These are phyloP conservation scores for Dyspetes luteomarginatus DNA, from an alignment of 2,888 invertebrate genomes.

Conservation along the genomic window DNA sequence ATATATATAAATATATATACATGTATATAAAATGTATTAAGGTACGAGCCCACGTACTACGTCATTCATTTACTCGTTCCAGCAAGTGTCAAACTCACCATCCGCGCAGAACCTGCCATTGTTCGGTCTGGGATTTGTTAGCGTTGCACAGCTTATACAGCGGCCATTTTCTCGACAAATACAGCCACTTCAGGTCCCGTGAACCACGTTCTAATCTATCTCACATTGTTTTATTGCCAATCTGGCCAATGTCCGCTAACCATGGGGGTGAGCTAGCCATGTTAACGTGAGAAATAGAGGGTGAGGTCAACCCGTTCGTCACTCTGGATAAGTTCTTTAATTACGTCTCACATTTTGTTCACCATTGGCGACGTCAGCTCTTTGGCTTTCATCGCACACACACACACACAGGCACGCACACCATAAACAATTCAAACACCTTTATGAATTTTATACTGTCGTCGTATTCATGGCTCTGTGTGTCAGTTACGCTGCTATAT, in stretches of 20 bases:
- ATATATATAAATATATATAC: background rate
- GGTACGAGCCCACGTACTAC: slow-evolving; percentile 35
- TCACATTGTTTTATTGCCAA: slow-evolving; percentile 64
- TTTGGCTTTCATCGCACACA: background rate
- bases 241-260: slow-evolving; percentile 50
- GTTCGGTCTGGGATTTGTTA: slow-evolving; percentile 51
- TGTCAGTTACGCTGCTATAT: background rate
- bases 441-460: slow-evolving; percentile 20
- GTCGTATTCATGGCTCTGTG: background rate
- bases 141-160: slow-evolving; percentile 49
- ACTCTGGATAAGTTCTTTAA: slow-evolving; percentile 62
- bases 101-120: slow-evolving; percentile 9
- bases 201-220: slow-evolving; percentile 28
- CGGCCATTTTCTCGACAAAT: slow-evolving; percentile 13
- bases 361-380: background rate
- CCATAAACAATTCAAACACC: slow-evolving; percentile 21
- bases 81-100: slow-evolving; percentile 22
- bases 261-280: background rate
- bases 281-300: slow-evolving; percentile 40
- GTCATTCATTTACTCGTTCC: slow-evolving; percentile 41
- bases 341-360: slow-evolving; percentile 52
- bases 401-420: background rate
- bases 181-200: slow-evolving; percentile 7
- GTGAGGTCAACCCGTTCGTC: slow-evolving; percentile 8
- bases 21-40: background rate